phyloP scores from a whole-genome alignment of 2,888 invertebrate species.

The Drosophila meridiana region DNA sequence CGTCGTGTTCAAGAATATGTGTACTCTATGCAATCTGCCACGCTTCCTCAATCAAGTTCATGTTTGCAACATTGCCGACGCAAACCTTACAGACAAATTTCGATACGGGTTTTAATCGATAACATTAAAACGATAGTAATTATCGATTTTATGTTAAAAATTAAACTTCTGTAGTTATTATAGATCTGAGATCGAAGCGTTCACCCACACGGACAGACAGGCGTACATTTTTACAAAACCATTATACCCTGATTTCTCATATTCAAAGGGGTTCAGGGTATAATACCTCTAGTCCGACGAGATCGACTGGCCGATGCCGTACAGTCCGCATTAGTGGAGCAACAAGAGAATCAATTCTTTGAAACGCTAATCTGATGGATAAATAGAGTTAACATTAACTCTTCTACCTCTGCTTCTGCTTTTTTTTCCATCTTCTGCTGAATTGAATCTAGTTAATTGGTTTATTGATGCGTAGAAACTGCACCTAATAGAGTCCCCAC shows the following conservation, averaged over 20 bases:
- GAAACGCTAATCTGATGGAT: constrained; percentile 1
- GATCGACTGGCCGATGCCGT: constrained; percentile 20
- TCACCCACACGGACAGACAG: too few species aligned
- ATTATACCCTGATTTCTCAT: not conserved
- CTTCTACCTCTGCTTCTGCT: constrained; percentile 3
- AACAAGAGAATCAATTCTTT: not conserved
- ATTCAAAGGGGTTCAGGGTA: not conserved
- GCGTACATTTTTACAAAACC: not conserved
- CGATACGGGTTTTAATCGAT: too few species aligned
- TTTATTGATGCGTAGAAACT: constrained; percentile 26
- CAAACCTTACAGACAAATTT: too few species aligned
- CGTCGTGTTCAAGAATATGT: too few species aligned
- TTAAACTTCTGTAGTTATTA: too few species aligned
- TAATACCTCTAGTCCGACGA: not conserved
- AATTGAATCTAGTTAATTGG: constrained; percentile 20
- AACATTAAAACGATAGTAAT: too few species aligned
- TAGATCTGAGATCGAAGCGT: too few species aligned
- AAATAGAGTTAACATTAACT: not conserved
- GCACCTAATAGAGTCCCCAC: constrained; percentile 59
- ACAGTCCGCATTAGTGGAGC: not conserved
- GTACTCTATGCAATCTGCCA: not conserved
- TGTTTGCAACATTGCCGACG: too few species aligned
- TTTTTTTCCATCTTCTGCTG: constrained; percentile 2
- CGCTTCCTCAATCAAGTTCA: not conserved
- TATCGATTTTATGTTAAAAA: too few species aligned